A percentile compares a stretch with the other conserved stretches of the same genome.
Conservation (phyloP, 1,140 invertebrate species). For the Caenorhabditis brenneri region DNA sequence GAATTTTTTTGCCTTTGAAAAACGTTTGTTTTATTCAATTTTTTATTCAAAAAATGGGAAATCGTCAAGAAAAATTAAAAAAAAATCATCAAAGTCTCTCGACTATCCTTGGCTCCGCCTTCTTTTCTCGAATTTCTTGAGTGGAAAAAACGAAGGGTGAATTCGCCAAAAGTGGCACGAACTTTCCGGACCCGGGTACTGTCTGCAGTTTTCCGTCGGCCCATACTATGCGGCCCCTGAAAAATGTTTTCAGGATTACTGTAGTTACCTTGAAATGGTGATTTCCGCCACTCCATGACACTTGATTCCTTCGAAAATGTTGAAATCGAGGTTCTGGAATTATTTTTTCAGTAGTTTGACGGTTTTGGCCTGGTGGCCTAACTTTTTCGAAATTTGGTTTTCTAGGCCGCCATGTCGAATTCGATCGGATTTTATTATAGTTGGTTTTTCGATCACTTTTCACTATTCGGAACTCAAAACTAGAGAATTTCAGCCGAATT, state of each 20-base stretch:
- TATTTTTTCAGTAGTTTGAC: too few relatives aligned
- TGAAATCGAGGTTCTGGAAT: constrained; percentile 84
- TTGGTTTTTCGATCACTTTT: too few relatives aligned
- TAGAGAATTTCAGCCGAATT: too few relatives aligned
- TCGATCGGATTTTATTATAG: too few relatives aligned
- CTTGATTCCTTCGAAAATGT: constrained; percentile 87
- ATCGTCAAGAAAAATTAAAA: neutral
- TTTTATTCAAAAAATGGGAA: too few relatives aligned
- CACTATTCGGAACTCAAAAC: too few relatives aligned
- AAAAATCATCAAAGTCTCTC: neutral
- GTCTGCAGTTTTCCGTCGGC: neutral
- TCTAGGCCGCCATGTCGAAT: neutral
- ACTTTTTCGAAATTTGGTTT: too few relatives aligned
- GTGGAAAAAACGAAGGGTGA: neutral
- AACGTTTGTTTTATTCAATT: too few relatives aligned
- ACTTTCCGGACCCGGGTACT: neutral
- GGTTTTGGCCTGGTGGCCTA: neutral
- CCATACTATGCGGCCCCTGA: neutral
- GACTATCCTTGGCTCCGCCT: neutral
- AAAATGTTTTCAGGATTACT: neutral
- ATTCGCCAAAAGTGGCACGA: neutral
- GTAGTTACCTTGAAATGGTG: constrained; percentile 50
- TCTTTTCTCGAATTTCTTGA: neutral
- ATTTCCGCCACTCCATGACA: constrained; percentile 81
- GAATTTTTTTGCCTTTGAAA: too few relatives aligned